A percentile compares a stretch with the other conserved stretches of the same genome.
phyloP scores from a whole-genome alignment of 1,140 invertebrate species.

The Drosophila truncata region DNA sequence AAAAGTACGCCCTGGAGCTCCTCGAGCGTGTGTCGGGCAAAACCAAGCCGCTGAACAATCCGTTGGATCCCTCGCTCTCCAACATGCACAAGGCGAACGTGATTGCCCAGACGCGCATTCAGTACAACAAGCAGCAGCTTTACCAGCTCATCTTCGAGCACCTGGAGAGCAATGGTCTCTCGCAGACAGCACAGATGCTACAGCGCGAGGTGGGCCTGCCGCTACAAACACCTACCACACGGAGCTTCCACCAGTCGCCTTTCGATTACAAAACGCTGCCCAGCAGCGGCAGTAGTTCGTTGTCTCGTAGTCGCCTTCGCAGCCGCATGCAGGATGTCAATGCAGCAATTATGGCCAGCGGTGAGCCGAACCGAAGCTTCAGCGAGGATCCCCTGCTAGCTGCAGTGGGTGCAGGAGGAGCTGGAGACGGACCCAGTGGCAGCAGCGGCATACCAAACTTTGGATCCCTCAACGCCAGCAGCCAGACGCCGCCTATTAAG shows the following conservation, averaged over 20 bases:
- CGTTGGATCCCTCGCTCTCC: slow-evolving; percentile 93
- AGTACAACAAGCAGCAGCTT: slow-evolving; percentile 96
- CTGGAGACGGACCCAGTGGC: neutral
- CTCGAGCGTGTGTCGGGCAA: slow-evolving; percentile 97
- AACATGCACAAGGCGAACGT: slow-evolving; percentile 97
- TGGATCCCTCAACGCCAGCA: slow-evolving; percentile 31
- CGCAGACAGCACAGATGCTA: slow-evolving; percentile 90
- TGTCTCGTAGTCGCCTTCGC: slow-evolving; percentile 68
- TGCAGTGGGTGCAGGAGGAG: neutral
- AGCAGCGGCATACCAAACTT: slow-evolving; percentile 52
- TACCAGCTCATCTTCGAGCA: slow-evolving; percentile 97
- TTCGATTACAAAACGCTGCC: slow-evolving; percentile 86
- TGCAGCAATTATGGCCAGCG: slow-evolving; percentile 68
- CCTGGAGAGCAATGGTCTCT: slow-evolving; percentile 91
- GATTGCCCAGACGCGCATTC: slow-evolving; percentile 97
- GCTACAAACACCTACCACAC: slow-evolving; percentile 71
- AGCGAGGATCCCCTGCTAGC: slow-evolving; percentile 35
- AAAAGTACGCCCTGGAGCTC: slow-evolving; percentile 96
- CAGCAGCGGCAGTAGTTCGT: slow-evolving; percentile 49
- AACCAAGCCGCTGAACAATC: slow-evolving; percentile 92
- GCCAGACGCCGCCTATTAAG: slow-evolving; percentile 72
- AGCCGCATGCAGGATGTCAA: slow-evolving; percentile 81
- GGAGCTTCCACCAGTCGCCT: slow-evolving; percentile 86
- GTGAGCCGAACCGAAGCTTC: slow-evolving; percentile 40
- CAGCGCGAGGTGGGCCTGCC: slow-evolving; percentile 91